Conservation (phyloP, 1,140 invertebrate species). For the Globodera rostochiensis region DNA sequence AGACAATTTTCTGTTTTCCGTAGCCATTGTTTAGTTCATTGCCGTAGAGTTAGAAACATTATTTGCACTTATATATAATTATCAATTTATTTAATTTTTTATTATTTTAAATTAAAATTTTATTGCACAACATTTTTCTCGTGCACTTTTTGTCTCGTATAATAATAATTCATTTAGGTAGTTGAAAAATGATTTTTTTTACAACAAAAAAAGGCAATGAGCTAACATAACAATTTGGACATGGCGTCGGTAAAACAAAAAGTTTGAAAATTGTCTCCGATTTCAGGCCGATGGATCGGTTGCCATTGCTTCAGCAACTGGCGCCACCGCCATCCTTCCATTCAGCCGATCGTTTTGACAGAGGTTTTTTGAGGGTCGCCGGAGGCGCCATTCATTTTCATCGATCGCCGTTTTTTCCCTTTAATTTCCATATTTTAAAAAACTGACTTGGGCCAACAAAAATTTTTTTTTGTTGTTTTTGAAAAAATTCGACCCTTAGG, state of each 20-base stretch:
- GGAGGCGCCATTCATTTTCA: too few species aligned
- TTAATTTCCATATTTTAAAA: too few species aligned
- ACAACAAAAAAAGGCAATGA: background rate
- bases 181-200: background rate
- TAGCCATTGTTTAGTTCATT: slow-evolving; percentile 4
- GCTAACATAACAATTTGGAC: background rate
- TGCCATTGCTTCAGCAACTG: slow-evolving; percentile 17
- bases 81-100: too few species aligned
- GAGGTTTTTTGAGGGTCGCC: slow-evolving; percentile 2
- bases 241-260: background rate
- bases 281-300: slow-evolving; percentile 6
- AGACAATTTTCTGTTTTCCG: slow-evolving; percentile 2
- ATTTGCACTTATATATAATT: background rate
- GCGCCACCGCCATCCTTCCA: slow-evolving; percentile 28
- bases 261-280: background rate
- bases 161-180: background rate
- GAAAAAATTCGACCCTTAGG: background rate
- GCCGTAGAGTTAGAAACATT: slow-evolving; percentile 9
- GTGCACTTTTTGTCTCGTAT: background rate
- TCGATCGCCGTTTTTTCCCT: too few species aligned
- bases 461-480: too few species aligned
- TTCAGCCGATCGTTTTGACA: slow-evolving; percentile 9
- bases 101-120: background rate
- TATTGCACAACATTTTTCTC: background rate
- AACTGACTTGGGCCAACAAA: too few species aligned